A percentile compares a stretch with the other conserved stretches of the same genome.
Evolutionary conservation across 2,797 vertebrate species (phyloP).

Genomic region (Leucoraja ocellata): DNA sequence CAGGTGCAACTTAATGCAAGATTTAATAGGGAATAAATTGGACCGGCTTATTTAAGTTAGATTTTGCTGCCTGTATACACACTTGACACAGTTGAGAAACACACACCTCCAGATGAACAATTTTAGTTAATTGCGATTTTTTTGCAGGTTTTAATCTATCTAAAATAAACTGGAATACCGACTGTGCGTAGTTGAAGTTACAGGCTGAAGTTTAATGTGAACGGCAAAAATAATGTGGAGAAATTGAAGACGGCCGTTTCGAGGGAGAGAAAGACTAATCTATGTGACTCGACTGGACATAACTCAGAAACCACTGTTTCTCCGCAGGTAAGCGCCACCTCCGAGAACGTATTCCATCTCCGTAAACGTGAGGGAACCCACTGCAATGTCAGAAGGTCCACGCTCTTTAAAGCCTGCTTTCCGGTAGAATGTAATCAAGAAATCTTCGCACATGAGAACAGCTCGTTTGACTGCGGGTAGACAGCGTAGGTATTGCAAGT

Average conservation of each 20-base stretch:
- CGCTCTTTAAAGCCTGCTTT: constrained; percentile 66
- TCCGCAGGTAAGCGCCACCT: constrained; percentile 57
- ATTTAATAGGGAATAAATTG: neutral
- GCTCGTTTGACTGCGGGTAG: constrained; percentile 57
- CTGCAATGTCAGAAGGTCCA: constrained; percentile 56
- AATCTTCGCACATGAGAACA: constrained; percentile 66
- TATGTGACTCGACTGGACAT: neutral
- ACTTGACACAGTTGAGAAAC: neutral
- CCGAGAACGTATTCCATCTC: constrained; percentile 64
- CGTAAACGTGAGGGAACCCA: constrained; percentile 58
- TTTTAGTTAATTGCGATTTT: neutral
- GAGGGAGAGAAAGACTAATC: neutral
- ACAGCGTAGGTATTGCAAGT: constrained; percentile 64
- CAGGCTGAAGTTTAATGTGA: neutral
- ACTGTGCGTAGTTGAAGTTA: neutral
- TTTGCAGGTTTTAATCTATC: neutral
- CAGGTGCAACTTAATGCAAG: neutral
- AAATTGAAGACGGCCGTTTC: neutral
- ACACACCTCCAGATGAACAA: neutral
- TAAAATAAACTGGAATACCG: neutral
- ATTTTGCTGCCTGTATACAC: neutral
- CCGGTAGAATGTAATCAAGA: constrained; percentile 64
- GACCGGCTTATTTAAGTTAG: neutral
- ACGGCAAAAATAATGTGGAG: neutral
- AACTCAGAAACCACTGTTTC: constrained; percentile 62